Conservation (phyloP, 64 coral and sea anemone species). For the Anthopleura sola region DNA sequence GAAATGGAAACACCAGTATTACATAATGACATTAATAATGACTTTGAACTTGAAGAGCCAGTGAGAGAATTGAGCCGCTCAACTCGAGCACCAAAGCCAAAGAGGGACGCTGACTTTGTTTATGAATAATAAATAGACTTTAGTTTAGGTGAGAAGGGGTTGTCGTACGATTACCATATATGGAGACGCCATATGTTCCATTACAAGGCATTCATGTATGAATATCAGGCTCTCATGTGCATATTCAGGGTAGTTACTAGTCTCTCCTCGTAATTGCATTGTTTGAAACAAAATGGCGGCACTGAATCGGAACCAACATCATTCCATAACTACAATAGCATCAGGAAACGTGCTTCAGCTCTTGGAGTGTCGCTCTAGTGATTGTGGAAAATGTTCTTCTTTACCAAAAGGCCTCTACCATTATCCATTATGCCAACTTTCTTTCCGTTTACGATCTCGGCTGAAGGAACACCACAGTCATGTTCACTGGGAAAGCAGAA, state of each 20-base stretch:
- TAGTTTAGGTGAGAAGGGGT: neutral
- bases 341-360: neutral
- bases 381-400: neutral
- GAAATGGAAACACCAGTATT: too few species aligned
- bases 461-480: slow-evolving; percentile 1
- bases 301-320: neutral
- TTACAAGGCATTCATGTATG: neutral
- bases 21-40: too few species aligned
- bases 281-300: slow-evolving; percentile 2
- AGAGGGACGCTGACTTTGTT: too few species aligned
- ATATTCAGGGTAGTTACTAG: neutral
- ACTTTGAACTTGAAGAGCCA: too few species aligned
- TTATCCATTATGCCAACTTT: neutral
- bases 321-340: slow-evolving; percentile 4
- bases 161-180: neutral
- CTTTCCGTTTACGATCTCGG: slow-evolving; percentile 7
- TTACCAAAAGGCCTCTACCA: neutral
- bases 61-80: too few species aligned
- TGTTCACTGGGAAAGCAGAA: slow-evolving; percentile 8
- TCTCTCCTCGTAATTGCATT: neutral
- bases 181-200: neutral
- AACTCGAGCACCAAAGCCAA: too few species aligned
- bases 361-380: neutral
- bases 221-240: neutral
- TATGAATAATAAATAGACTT: too few species aligned